A percentile compares a stretch with the other conserved stretches of the same genome.
phyloP scores from a whole-genome alignment of 2,888 invertebrate genomes.

The Carpatolechia fugitivella region DNA sequence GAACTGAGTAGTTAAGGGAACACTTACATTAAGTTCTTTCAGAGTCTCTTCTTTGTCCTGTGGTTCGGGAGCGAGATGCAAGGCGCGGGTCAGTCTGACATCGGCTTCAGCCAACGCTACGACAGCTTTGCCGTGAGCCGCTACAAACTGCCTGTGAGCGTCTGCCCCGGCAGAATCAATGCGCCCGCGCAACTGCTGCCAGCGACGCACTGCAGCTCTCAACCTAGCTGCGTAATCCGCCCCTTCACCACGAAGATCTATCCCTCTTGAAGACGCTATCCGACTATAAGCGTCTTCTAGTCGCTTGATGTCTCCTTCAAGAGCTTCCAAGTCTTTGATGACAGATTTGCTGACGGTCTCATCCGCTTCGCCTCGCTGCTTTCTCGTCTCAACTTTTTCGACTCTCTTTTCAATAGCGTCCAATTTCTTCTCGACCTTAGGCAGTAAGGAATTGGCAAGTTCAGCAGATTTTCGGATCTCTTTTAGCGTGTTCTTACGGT shows the following conservation, averaged over 20 bases:
- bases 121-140: slow-evolving; percentile 85
- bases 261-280: slow-evolving; percentile 81
- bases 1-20: not conserved
- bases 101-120: slow-evolving; percentile 85
- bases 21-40: slow-evolving; percentile 71
- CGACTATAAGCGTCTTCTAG: slow-evolving; percentile 85
- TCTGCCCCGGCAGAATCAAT: slow-evolving; percentile 80
- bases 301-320: slow-evolving; percentile 81
- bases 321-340: slow-evolving; percentile 78
- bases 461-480: slow-evolving; percentile 82
- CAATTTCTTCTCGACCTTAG: slow-evolving; percentile 81
- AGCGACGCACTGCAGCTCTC: slow-evolving; percentile 81
- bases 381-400: slow-evolving; percentile 69
- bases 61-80: slow-evolving; percentile 78
- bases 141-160: slow-evolving; percentile 83
- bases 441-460: slow-evolving; percentile 81
- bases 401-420: slow-evolving; percentile 80
- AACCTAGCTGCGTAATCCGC: slow-evolving; percentile 83
- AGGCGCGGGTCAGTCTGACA: slow-evolving; percentile 83
- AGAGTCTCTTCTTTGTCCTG: slow-evolving; percentile 62
- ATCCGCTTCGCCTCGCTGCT: slow-evolving; percentile 62
- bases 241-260: slow-evolving; percentile 82
- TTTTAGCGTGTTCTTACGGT: slow-evolving; percentile 70
- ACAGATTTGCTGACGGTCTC: slow-evolving; percentile 80
- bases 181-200: slow-evolving; percentile 82